phyloP scores from a whole-genome alignment of 2,888 invertebrate species.

The Zygogramma bicolorata region DNA sequence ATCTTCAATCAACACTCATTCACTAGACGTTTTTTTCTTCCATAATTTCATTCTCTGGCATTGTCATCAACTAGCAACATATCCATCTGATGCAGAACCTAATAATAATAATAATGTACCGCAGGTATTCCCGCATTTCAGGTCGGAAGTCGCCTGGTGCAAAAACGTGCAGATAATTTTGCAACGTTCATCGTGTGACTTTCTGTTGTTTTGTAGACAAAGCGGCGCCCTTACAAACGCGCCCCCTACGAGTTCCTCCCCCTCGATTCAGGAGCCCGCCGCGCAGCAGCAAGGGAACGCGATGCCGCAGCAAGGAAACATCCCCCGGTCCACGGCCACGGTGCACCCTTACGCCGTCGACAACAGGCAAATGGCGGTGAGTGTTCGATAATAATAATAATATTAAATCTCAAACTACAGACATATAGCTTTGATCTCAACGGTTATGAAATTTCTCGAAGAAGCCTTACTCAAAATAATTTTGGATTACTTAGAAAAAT shows the following conservation, averaged over 20 bases:
- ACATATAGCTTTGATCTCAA: too few species aligned
- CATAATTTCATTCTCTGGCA: too few species aligned
- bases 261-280: conserved; percentile 54
- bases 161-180: conserved; percentile 14
- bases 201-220: conserved; percentile 58
- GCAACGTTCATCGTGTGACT: conserved; percentile 13
- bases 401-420: too few species aligned
- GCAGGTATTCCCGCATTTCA: not conserved
- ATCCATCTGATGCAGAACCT: too few species aligned
- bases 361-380: conserved; percentile 52
- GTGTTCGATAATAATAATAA: conserved; percentile 32
- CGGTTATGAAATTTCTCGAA: too few species aligned
- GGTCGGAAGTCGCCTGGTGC: not conserved
- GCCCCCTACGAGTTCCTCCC: conserved; percentile 55
- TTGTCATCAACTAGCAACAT: too few species aligned
- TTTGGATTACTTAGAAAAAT: too few species aligned
- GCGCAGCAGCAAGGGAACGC: conserved; percentile 52
- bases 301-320: conserved; percentile 63
- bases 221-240: conserved; percentile 60
- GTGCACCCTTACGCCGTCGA: conserved; percentile 64
- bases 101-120: too few species aligned
- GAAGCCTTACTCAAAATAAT: too few species aligned
- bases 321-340: conserved; percentile 60
- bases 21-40: too few species aligned
- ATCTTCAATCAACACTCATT: too few species aligned